Base-by-base conservation (phyloP, 2,797 vertebrate genomes). In the Pangasius larnaudii region DNA sequence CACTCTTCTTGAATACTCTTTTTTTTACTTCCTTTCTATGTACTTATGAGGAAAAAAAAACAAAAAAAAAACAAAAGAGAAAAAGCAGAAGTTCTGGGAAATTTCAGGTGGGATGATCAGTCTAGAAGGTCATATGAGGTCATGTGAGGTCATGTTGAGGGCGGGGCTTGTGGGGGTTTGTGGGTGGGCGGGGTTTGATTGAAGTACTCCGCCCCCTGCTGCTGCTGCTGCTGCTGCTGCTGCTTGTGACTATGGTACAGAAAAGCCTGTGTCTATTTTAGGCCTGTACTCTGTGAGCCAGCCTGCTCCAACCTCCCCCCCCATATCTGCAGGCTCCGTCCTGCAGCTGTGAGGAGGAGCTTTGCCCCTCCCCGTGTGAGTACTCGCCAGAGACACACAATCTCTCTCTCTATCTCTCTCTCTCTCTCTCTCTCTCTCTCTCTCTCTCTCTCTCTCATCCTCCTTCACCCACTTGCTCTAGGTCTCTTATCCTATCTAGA, bases 211-310 rank as follows among this genome's bases (percentile, higher is more conserved):
- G 90, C 90, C 88, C 91, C 87, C 85, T 46, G 42, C 42, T 46
- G 42, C 42, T 88, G 86, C 67, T 88, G 89, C 87, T 88, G 90
- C 74, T 99, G 98, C 98, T 98, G 87, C 91, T 95, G 92, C 89
- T 99, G 98, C 98, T 98, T 99, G 98, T 97, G 97, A 97, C 96
- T 98, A 97, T 98, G 98, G 98, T 99, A 98, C 97, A 99, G 98
- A 99, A 99, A 98, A 99, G 98, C 97, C 98, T 98, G 98, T 99
- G 98, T 99, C 98, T 99, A 97, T 99, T 99, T 99, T 99, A 99
- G 96, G 98, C 98, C 96, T 98, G 98, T 99, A 99, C 98, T 99
- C 97, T 98, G 98, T 98, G 98, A 98, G 96, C 97, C 97, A 98
- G 97, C 98, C 98, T 98, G 97, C 98, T 98, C 98, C 97, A 97